phyloP scores from a whole-genome alignment of 2,113 vertebrate species.

The Rhea americana region DNA sequence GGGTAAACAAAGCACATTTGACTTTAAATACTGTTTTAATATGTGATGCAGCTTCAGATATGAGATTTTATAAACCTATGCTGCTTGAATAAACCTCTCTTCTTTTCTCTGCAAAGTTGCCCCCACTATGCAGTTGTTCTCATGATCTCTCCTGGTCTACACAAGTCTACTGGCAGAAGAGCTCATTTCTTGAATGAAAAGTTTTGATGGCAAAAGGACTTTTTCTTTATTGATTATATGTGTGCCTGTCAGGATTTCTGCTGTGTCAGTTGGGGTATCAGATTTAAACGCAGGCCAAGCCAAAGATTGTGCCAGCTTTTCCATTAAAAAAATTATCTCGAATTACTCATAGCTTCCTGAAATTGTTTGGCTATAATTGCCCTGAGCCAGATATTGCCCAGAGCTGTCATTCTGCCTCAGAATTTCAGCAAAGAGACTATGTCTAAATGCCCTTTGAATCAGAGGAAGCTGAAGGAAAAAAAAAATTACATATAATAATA shows the following conservation, averaged over 20 bases:
- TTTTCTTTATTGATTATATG: neutral
- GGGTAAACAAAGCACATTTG: neutral
- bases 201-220: neutral
- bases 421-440: neutral
- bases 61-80: neutral
- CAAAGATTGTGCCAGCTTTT: neutral
- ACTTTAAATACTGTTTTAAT: neutral
- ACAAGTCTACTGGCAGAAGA: neutral
- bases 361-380: neutral
- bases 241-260: neutral
- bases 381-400: neutral
- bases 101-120: neutral
- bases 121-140: neutral
- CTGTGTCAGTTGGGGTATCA: conserved; percentile 11
- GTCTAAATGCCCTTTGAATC: neutral
- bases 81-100: neutral
- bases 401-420: neutral
- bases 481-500: neutral
- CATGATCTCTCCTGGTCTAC: neutral
- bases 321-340: neutral
- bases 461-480: neutral
- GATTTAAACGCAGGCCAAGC: neutral
- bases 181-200: conserved; percentile 3
- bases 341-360: conserved; percentile 17
- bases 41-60: neutral